These are phyloP conservation scores for Cirrhinus mrigala DNA, from an alignment of 2,797 vertebrate genomes.

Conservation along the genomic window DNA sequence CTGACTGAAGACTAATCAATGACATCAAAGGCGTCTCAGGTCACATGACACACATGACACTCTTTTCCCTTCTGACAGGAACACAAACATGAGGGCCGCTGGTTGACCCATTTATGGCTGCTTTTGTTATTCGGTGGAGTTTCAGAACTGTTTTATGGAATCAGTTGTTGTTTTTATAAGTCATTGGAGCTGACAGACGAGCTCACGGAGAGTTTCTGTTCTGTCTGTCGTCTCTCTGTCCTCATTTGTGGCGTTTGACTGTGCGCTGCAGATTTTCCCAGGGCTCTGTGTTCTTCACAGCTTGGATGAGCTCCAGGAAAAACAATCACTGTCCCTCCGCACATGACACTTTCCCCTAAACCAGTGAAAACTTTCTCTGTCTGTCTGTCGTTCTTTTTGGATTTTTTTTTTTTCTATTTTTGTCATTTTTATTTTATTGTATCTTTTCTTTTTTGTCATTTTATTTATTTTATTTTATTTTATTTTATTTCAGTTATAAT, in stretches of 20 bases:
- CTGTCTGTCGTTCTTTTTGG: neutral
- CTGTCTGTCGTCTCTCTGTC: neutral
- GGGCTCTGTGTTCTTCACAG: conserved; percentile 33
- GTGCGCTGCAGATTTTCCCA: conserved; percentile 42
- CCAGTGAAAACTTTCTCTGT: neutral
- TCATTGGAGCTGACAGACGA: neutral
- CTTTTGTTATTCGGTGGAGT: neutral
- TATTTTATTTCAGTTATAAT: no score
- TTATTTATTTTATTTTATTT: no score
- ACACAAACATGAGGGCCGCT: neutral
- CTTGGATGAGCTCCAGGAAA: conserved; percentile 52
- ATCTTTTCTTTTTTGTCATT: no score
- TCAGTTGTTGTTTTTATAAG: neutral
- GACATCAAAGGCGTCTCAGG: neutral
- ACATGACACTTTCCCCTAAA: neutral
- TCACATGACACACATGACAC: neutral
- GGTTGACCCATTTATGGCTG: neutral
- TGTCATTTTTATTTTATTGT: no score
- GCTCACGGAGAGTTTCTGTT: neutral
- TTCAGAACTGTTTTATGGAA: neutral
- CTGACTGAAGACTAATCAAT: neutral
- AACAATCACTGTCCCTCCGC: conserved; percentile 36
- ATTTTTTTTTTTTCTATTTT: no score
- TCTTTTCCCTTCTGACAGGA: neutral
- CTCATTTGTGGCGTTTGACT: neutral